These are phyloP conservation scores for Hypomecis atomaria DNA, from an alignment of 2,888 invertebrate species.

Conservation along the genomic window DNA sequence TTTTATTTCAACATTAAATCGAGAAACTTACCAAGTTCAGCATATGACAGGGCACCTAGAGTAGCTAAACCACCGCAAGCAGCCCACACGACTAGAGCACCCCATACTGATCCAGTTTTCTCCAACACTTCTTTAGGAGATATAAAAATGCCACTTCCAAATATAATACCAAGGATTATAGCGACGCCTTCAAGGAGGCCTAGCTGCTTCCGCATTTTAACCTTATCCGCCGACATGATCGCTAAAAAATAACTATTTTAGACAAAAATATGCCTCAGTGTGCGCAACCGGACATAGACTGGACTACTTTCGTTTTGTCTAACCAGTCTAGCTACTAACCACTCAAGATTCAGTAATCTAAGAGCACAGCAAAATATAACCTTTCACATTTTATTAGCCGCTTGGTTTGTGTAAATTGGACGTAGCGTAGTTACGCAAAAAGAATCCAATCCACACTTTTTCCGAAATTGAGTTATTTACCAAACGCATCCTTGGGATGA, in stretches of 20 bases:
- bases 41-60: constrained; percentile 98
- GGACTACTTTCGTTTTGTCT: not conserved
- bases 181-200: constrained; percentile 96
- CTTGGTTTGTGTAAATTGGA: too few relatives aligned
- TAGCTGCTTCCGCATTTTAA: constrained; percentile 94
- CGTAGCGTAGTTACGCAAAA: too few relatives aligned
- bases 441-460: too few relatives aligned
- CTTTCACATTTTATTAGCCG: constrained; percentile 2
- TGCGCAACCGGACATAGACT: not conserved
- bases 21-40: constrained; percentile 90
- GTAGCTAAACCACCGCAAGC: constrained; percentile 95
- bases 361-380: not conserved
- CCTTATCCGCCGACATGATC: constrained; percentile 81
- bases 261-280: not conserved
- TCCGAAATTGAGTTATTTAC: too few relatives aligned
- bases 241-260: not conserved
- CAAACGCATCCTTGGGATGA: too few relatives aligned
- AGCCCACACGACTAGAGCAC: constrained; percentile 94
- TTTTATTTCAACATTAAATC: not conserved
- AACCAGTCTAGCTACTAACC: not conserved
- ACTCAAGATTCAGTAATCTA: not conserved
- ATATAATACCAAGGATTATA: constrained; percentile 96
- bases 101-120: constrained; percentile 95
- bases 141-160: constrained; percentile 98
- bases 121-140: constrained; percentile 97